Evolutionary conservation across 2,113 vertebrate species (phyloP).

Genomic region (Myiagra hebetior): DNA sequence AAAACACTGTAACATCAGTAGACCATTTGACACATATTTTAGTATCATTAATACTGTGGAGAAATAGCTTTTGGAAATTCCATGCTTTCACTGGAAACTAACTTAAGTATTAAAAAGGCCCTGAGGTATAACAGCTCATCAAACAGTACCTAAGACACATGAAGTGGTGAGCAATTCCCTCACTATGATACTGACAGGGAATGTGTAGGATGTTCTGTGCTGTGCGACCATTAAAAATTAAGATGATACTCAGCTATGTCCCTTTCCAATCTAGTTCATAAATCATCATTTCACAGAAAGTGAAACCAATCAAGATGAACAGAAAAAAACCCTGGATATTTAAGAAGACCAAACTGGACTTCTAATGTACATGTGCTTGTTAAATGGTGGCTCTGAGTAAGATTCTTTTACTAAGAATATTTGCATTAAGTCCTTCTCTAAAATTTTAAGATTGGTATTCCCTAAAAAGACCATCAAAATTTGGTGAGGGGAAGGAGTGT

Average conservation of each 20-base stretch:
- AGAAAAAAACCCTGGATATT: not conserved
- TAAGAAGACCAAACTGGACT: not conserved
- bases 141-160: not conserved
- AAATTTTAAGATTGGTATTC: not conserved
- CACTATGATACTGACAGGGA: not conserved
- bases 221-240: not conserved
- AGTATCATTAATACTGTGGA: not conserved
- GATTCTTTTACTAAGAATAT: not conserved
- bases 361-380: accelerated
- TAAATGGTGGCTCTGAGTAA: not conserved
- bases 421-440: not conserved
- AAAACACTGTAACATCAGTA: not conserved
- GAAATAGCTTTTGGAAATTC: not conserved
- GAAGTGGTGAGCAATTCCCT: not conserved
- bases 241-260: not conserved
- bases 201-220: not conserved
- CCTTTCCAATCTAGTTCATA: not conserved
- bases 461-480: not conserved
- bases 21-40: not conserved
- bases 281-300: not conserved
- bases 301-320: not conserved
- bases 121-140: not conserved
- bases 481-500: not conserved
- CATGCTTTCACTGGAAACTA: not conserved
- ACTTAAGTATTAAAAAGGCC: not conserved